Percentiles rank a stretch among this genome's conserved stretches.
phyloP scores from a whole-genome alignment of 2,888 invertebrate species.

The Danaus chrysippus region DNA sequence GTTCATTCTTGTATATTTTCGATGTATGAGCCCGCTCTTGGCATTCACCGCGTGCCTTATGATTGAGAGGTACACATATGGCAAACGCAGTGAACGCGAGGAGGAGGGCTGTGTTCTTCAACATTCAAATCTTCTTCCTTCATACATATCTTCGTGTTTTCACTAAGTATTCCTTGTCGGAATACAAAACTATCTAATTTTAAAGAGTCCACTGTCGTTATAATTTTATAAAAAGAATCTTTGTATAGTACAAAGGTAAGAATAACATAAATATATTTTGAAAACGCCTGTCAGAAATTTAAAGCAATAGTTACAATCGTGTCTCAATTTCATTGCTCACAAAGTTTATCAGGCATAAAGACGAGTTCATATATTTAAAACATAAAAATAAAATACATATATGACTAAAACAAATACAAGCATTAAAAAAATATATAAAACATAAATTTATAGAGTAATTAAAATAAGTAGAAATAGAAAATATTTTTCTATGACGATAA shows the following conservation, averaged over 20 bases:
- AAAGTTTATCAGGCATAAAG: not conserved
- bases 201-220: not conserved
- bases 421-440: no score
- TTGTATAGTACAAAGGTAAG: no score
- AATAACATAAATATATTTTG: not conserved
- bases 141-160: constrained; percentile 10
- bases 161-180: not conserved
- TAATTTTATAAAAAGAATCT: no score
- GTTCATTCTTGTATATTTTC: constrained; percentile 21
- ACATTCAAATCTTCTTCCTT: constrained; percentile 29
- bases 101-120: constrained; percentile 81
- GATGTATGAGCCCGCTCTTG: constrained; percentile 90
- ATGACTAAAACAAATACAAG: no score
- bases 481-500: constrained; percentile 1
- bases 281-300: not conserved
- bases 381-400: no score
- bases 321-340: not conserved
- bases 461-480: no score
- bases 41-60: constrained; percentile 99
- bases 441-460: no score
- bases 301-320: not conserved
- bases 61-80: constrained; percentile 87
- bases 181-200: not conserved
- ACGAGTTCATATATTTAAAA: not conserved
- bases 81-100: constrained; percentile 98